These are phyloP conservation scores for Reinhardtius hippoglossoides DNA, from an alignment of 2,113 vertebrate species.

Conservation along the genomic window DNA sequence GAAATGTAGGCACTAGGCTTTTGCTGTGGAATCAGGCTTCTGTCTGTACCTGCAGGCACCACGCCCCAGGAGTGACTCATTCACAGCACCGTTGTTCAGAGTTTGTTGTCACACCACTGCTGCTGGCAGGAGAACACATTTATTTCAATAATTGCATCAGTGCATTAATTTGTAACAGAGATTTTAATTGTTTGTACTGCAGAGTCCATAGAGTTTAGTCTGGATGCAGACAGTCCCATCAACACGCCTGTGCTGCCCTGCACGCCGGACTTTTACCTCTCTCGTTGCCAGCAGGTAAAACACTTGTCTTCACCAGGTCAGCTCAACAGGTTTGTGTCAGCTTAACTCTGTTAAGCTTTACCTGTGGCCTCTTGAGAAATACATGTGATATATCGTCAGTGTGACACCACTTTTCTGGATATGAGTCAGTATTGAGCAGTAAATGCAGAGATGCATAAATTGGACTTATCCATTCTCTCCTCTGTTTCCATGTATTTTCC, in stretches of 20 bases:
- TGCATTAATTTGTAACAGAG: neutral
- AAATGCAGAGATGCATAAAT: neutral
- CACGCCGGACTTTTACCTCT: conserved; percentile 87
- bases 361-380: neutral
- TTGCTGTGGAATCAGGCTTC: neutral
- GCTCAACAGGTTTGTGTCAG: neutral
- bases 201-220: conserved; percentile 87
- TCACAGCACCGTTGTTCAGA: conserved; percentile 31
- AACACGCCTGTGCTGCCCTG: conserved; percentile 85
- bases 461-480: neutral
- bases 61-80: conserved; percentile 66
- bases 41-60: conserved; percentile 39
- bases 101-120: conserved; percentile 20
- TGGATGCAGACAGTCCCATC: conserved; percentile 89
- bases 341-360: neutral
- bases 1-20: conserved; percentile 4
- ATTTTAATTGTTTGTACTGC: conserved; percentile 27
- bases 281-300: conserved; percentile 86
- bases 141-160: neutral
- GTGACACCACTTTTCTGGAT: neutral
- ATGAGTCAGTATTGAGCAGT: neutral
- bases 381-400: neutral
- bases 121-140: neutral
- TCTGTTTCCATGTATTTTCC: neutral
- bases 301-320: conserved; percentile 3